Percentiles rank a stretch among this genome's conserved stretches.
These are phyloP conservation scores for Junonia oenone DNA, from an alignment of 2,888 invertebrate genomes.

Conservation along the genomic window DNA sequence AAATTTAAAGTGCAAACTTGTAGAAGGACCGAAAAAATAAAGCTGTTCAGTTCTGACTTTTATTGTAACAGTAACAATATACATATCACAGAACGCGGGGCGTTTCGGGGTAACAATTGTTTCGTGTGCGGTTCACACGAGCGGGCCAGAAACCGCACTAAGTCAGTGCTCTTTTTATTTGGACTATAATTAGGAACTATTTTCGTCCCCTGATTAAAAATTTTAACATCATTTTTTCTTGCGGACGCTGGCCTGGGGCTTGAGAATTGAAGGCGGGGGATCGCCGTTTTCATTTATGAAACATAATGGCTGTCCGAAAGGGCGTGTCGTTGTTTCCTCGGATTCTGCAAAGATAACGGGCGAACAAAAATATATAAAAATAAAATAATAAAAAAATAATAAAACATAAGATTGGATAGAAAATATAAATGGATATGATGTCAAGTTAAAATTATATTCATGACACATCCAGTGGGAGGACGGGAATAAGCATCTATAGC, in stretches of 20 bases:
- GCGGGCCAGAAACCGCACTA: constrained; percentile 52
- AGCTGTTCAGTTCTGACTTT: constrained; percentile 60
- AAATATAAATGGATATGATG: constrained; percentile 27
- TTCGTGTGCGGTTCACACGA: constrained; percentile 56
- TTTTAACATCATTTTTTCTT: constrained; percentile 64
- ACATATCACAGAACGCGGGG: constrained; percentile 80
- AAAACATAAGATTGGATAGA: constrained; percentile 35
- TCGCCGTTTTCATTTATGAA: constrained; percentile 79
- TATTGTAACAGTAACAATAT: constrained; percentile 78
- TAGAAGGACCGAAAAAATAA: constrained; percentile 56
- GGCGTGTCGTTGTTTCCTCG: constrained; percentile 82
- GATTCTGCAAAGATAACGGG: constrained; percentile 71
- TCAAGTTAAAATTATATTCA: constrained; percentile 33
- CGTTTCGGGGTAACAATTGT: constrained; percentile 69
- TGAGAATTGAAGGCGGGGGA: constrained; percentile 74
- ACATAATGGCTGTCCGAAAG: constrained; percentile 90
- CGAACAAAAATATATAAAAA: constrained; percentile 52
- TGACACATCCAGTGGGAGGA: constrained; percentile 53
- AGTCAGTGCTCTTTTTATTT: constrained; percentile 53
- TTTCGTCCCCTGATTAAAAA: constrained; percentile 4
- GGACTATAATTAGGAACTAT: constrained; percentile 36
- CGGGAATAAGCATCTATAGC: constrained; percentile 67
- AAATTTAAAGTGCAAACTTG: constrained; percentile 46
- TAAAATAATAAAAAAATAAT: constrained; percentile 39
- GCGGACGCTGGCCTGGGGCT: constrained; percentile 74